These are phyloP conservation scores for Mamestra brassicae DNA, from an alignment of 2,888 invertebrate genomes.

Conservation along the genomic window DNA sequence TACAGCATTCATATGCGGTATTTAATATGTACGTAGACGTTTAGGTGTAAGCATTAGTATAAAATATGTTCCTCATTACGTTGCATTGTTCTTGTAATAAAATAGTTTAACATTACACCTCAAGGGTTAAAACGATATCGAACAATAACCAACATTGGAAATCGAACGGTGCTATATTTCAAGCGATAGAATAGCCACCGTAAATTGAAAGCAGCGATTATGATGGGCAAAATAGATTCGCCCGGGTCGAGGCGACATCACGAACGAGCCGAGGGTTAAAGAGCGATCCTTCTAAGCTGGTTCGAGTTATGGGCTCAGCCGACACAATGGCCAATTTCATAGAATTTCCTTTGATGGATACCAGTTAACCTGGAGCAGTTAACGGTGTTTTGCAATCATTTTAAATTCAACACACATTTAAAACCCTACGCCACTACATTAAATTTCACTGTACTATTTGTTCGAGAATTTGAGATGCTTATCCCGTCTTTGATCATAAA, in stretches of 20 bases:
- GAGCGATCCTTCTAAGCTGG: conserved; percentile 84
- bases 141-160: conserved; percentile 71
- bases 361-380: conserved; percentile 78
- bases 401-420: conserved; percentile 66
- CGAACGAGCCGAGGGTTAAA: conserved; percentile 86
- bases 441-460: conserved; percentile 40
- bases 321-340: conserved; percentile 89
- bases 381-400: conserved; percentile 77
- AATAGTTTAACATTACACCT: conserved; percentile 43
- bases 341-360: conserved; percentile 85
- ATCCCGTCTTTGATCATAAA: conserved; percentile 42
- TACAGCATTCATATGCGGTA: conserved; percentile 66
- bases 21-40: conserved; percentile 66
- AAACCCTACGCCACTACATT: conserved; percentile 41
- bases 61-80: conserved; percentile 32
- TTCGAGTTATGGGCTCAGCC: conserved; percentile 85
- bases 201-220: conserved; percentile 89
- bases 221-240: conserved; percentile 89
- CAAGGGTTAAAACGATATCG: conserved; percentile 68
- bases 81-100: conserved; percentile 46
- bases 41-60: conserved; percentile 47
- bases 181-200: conserved; percentile 83
- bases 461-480: conserved; percentile 29
- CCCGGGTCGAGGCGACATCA: conserved; percentile 87
- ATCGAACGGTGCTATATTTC: conserved; percentile 78